Conservation (phyloP, 2,113 vertebrate species). For the Neoarius graeffei region DNA sequence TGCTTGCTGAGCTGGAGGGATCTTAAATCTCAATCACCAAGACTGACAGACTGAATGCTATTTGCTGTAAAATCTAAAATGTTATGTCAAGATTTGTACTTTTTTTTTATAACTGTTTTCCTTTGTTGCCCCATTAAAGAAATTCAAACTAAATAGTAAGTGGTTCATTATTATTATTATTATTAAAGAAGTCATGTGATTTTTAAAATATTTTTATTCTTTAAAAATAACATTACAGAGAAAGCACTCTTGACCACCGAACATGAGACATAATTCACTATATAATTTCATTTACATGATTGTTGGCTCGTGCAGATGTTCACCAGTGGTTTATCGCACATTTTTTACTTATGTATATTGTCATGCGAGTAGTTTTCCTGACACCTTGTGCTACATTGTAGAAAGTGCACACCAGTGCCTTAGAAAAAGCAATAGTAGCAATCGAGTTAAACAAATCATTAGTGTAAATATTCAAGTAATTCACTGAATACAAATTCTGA, state of each 20-base stretch:
- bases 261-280: constrained; percentile 59
- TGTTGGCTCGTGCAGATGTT: constrained; percentile 58
- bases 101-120: neutral
- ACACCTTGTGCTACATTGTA: constrained; percentile 35
- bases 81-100: constrained; percentile 5
- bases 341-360: constrained; percentile 53
- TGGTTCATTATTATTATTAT: neutral
- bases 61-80: neutral
- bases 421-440: constrained; percentile 7
- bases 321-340: constrained; percentile 65
- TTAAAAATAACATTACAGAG: constrained; percentile 60
- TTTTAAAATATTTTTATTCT: constrained; percentile 21
- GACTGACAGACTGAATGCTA: too few species aligned
- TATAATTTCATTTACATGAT: constrained; percentile 57
- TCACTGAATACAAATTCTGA: neutral
- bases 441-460: neutral
- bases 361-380: constrained; percentile 33
- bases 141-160: too few species aligned
- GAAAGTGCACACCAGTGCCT: constrained; percentile 6
- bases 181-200: neutral
- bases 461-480: constrained; percentile 3
- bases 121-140: neutral
- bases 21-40: neutral
- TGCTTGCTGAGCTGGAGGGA: constrained; percentile 36
- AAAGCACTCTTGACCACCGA: constrained; percentile 68